These are phyloP conservation scores for Phymastichus coffea DNA, from an alignment of 1,140 invertebrate species.

Conservation along the genomic window DNA sequence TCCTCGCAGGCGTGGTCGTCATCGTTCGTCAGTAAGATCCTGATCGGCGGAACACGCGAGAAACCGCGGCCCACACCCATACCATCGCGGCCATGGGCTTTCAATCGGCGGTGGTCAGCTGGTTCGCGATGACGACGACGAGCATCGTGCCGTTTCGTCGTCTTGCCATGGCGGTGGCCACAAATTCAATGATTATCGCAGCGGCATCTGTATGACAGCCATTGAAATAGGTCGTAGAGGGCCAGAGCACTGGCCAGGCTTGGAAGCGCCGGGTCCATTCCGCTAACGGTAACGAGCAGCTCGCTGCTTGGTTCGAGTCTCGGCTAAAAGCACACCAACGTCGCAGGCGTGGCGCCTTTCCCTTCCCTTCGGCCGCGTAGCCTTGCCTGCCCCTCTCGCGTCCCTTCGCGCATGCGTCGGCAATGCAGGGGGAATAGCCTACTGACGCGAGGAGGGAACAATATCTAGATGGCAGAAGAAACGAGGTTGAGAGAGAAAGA, in stretches of 20 bases:
- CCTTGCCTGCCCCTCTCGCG: not conserved
- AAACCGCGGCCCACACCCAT: too few relatives aligned
- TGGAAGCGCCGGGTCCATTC: conserved; percentile 47
- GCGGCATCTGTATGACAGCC: conserved; percentile 56
- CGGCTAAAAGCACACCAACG: conserved; percentile 44
- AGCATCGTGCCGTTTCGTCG: too few relatives aligned
- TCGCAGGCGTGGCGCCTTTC: conserved; percentile 34
- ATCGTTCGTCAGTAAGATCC: too few relatives aligned
- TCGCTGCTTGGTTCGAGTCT: conserved; percentile 54
- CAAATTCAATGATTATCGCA: conserved; percentile 52
- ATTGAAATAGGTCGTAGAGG: conserved; percentile 57
- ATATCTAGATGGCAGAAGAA: not conserved
- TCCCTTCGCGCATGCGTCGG: conserved; percentile 28
- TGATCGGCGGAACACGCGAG: too few relatives aligned
- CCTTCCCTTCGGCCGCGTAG: not conserved
- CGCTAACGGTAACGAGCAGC: conserved; percentile 56
- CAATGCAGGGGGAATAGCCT: not conserved
- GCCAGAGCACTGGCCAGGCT: conserved; percentile 17
- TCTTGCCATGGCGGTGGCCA: too few relatives aligned
- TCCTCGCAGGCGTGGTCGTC: too few relatives aligned
- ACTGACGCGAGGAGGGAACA: not conserved
- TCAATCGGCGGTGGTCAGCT: too few relatives aligned
- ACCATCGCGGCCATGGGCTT: too few relatives aligned
- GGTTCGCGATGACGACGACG: too few relatives aligned
- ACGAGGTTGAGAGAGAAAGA: not conserved